Base-by-base conservation (phyloP, 2,888 invertebrate species). In the Alviniconcha strummeri region DNA sequence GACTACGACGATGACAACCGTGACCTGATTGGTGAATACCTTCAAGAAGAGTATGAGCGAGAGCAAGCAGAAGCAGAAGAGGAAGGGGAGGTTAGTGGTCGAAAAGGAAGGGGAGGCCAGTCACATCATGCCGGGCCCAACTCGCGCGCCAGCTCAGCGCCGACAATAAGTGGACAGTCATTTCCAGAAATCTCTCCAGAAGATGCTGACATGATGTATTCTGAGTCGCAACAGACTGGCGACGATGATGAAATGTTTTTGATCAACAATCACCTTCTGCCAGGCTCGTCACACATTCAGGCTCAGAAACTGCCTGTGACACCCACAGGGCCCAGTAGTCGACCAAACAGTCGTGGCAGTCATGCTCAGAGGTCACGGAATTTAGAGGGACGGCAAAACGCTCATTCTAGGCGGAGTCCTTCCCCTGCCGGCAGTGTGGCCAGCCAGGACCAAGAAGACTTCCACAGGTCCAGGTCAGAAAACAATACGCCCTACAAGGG, bases 121-220 rank as follows among this genome's bases (percentile, higher is more conserved):
- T 67, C 81, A 8, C 64, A 78, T 15, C 64, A 78, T 15, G 52
- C 56, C 76, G 89, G 72, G 15, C 89, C 89, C 36, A 89, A 87
- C 81, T 89, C 90, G 8, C 76, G 76, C 54, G 89, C 89, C 17
- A 89, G 88, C 67, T 91, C 91, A 5, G 88, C 88, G 15, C 84
- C 89, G n/a, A 90, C 91, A n/a, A 87, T 91, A 78, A 90, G 91
- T 83, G 89, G 89, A 82, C 86, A 88, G 54, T 90, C 90, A 6
- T 91, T 91, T 84, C 91, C 91, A 8, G 91, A 91, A 67, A 81
- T 91, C 52, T 89, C 89, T 9, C 90, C 90, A 17, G 90, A 90
- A 80, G 90, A 90, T 84, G 90, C 89, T 15, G 80, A 88, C 11
- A 84, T 88, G 83, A 82, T 88, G 19, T 88, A 89, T 80, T 5